Percentiles rank a stretch among this genome's conserved stretches.
Evolutionary conservation across 1,140 invertebrate genomes (phyloP).

Genomic region (Eumeta japonica): DNA sequence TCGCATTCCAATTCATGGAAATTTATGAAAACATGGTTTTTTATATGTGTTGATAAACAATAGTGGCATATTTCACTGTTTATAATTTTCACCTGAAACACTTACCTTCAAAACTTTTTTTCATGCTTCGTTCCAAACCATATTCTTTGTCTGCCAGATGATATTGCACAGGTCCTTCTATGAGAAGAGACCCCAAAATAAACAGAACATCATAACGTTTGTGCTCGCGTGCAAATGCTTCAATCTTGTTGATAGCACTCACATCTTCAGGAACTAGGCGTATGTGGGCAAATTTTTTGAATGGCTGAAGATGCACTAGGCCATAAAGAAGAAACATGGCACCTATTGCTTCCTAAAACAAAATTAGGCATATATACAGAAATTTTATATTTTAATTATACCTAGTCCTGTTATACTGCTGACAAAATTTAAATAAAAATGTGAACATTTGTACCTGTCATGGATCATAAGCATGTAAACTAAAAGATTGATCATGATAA

Average conservation of each 20-base stretch:
- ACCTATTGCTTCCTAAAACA: conserved; percentile 29
- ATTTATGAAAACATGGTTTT: background rate
- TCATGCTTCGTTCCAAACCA: conserved; percentile 29
- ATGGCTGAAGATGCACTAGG: conserved; percentile 32
- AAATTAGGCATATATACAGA: too few species aligned
- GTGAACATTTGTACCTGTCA: too few species aligned
- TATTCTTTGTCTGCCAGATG: conserved; percentile 24
- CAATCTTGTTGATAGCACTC: conserved; percentile 20
- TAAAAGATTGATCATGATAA: background rate
- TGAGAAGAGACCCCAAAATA: conserved; percentile 26
- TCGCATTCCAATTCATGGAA: background rate
- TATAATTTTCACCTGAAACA: background rate
- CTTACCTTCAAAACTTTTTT: conserved; percentile 38
- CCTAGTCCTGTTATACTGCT: too few species aligned
- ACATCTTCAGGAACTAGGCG: conserved; percentile 27
- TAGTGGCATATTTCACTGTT: too few species aligned
- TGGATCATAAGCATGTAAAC: too few species aligned
- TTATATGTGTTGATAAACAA: background rate
- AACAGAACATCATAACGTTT: conserved; percentile 31
- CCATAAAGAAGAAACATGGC: conserved; percentile 36
- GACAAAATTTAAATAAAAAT: too few species aligned
- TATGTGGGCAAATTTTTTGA: conserved; percentile 22
- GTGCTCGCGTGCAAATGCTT: conserved; percentile 22
- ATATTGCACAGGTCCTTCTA: conserved; percentile 23
- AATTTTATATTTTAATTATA: too few species aligned